Evolutionary conservation across 2,888 invertebrate genomes (phyloP).

Genomic region (Ethmia dodecea): DNA sequence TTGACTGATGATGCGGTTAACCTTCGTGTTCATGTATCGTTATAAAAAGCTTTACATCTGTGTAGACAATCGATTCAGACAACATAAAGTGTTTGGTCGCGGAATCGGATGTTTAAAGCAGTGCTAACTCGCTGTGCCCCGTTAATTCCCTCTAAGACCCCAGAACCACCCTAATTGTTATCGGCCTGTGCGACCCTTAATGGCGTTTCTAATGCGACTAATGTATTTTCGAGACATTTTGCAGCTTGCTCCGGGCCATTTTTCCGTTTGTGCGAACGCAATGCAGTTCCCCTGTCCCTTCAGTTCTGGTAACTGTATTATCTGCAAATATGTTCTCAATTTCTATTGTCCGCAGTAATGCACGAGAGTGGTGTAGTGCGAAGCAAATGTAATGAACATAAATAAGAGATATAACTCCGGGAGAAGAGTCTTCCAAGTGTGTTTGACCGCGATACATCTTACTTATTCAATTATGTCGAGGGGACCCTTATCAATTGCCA

Average conservation of each 20-base stretch:
- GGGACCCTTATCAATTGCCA: background rate
- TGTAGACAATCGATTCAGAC: conserved; percentile 13
- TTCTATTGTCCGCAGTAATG: conserved; percentile 64
- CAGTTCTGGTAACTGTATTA: conserved; percentile 67
- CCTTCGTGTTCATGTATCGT: conserved; percentile 22
- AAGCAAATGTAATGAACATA: conserved; percentile 62
- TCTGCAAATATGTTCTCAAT: conserved; percentile 75
- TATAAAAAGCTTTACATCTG: conserved; percentile 2
- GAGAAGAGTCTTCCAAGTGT: too few species aligned
- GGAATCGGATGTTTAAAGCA: conserved; percentile 38
- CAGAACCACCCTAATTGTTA: conserved; percentile 74
- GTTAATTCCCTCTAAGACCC: conserved; percentile 71
- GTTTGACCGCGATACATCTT: conserved; percentile 39
- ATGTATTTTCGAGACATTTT: conserved; percentile 76
- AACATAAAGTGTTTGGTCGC: conserved; percentile 11
- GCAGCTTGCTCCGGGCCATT: conserved; percentile 73
- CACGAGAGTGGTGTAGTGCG: conserved; percentile 40
- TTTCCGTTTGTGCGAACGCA: conserved; percentile 68
- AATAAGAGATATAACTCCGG: conserved; percentile 54
- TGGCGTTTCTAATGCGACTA: conserved; percentile 74
- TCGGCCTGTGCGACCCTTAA: conserved; percentile 66
- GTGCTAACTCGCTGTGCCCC: conserved; percentile 56
- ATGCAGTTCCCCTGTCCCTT: conserved; percentile 51
- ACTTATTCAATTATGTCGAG: conserved; percentile 23
- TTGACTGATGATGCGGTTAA: conserved; percentile 45